Percentiles rank a stretch among this genome's conserved stretches.
phyloP scores from a whole-genome alignment of 92 coral and sea anemone genomes.

The Zoanthus solanderi region DNA sequence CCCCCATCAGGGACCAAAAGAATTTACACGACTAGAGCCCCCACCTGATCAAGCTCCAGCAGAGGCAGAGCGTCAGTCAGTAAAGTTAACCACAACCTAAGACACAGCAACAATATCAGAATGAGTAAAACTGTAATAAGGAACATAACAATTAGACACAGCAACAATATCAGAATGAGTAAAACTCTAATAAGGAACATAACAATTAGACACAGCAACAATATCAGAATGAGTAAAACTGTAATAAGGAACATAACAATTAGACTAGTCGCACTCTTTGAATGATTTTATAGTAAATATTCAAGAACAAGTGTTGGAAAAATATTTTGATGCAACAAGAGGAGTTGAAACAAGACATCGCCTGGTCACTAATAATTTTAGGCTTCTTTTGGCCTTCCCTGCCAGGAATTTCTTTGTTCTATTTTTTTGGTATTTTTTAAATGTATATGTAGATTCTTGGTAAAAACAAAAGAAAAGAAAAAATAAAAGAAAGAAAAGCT shows the following conservation, averaged over 20 bases:
- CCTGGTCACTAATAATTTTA: too few species aligned
- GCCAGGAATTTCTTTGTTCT: too few species aligned
- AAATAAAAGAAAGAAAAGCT: too few species aligned
- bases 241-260: background rate
- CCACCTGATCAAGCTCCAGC: slow-evolving; percentile 92
- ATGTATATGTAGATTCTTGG: too few species aligned
- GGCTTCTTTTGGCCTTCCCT: too few species aligned
- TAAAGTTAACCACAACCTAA: slow-evolving; percentile 93
- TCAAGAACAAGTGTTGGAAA: too few species aligned
- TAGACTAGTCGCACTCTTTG: too few species aligned
- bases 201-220: background rate
- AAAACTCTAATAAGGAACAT: background rate
- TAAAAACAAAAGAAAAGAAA: too few species aligned
- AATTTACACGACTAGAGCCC: slow-evolving; percentile 9
- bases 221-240: background rate
- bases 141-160: background rate
- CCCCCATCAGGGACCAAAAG: background rate
- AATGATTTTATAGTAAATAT: too few species aligned
- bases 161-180: background rate
- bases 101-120: background rate
- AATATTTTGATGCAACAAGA: too few species aligned
- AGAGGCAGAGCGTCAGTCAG: slow-evolving; percentile 96
- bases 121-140: background rate
- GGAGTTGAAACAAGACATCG: too few species aligned
- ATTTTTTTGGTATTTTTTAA: too few species aligned